Base-by-base conservation (phyloP, 2,888 invertebrate genomes). In the Plagodis dolabraria region DNA sequence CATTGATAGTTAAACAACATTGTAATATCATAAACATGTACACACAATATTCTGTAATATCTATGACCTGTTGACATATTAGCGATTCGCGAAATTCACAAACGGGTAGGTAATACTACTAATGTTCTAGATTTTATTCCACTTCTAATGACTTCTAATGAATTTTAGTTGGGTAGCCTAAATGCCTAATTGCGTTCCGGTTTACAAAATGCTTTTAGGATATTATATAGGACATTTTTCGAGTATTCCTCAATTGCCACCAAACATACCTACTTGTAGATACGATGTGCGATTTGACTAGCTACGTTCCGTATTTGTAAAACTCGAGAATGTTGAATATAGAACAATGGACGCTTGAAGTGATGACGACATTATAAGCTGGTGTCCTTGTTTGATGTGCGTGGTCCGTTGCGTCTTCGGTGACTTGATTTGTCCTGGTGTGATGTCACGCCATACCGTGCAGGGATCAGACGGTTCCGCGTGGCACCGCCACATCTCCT, bases 371-470 rank as follows among this genome's bases (percentile, higher is more conserved):
- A 62, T 44, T n/a, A 12, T 43, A 55, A 43, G 57, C 47, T 48
- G 56, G 62, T 61, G 49, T 38, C 66, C 68, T 61, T 66, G 64
- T 64, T 47, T 49, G 56, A 46, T 45, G 45, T 53, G 60, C 56
- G 60, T 49, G 60, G 60, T 56, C 52, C 44, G 56, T 12, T 33
- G 42, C 64, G 57, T 55, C 63, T 63, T 44, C 43, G 38, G 36
- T 42, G 56, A 52, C 53, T 48, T 42, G 56, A 52, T 52, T 48
- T 58, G 66, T 62, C 59, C 64, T 64, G 63, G 63, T 53, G 63
- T 68, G 68, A 68, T 66, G 66, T 68, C 68, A 68, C 63, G 50
- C 12, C 55, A 57, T 51, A 54, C 53, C 60, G 47, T 50, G 57
- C 55, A 54, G 58, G 45, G 33, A 47, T 33, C 53, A 59, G 61